Evolutionary conservation across 2,797 vertebrate species (phyloP).

Genomic region (Melanotaenia pygmaea): DNA sequence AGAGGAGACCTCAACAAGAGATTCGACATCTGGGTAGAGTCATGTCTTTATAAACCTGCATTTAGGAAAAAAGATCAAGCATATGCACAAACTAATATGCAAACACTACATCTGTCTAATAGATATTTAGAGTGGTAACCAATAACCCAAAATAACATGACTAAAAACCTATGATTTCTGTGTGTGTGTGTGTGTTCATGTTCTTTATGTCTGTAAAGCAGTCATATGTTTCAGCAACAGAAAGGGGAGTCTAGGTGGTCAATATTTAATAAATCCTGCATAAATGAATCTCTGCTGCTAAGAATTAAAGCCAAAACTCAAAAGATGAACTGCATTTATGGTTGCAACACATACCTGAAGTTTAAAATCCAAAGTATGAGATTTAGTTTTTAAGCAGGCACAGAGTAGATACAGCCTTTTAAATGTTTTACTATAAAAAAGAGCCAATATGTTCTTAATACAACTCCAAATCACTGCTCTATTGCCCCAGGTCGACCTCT

Average conservation of each 20-base stretch:
- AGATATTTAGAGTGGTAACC: background rate
- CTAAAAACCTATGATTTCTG: background rate
- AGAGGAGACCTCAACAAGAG: constrained; percentile 29
- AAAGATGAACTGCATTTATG: background rate
- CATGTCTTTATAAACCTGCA: constrained; percentile 18
- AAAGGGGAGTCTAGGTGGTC: background rate
- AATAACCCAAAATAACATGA: background rate
- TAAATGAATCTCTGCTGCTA: background rate
- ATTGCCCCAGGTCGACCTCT: background rate
- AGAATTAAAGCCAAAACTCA: background rate
- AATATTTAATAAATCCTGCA: background rate
- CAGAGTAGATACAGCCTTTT: background rate
- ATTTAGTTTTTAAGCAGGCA: background rate
- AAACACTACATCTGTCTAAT: background rate
- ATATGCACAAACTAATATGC: constrained; percentile 2
- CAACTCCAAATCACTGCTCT: background rate
- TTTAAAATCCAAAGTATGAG: background rate
- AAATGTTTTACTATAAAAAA: background rate
- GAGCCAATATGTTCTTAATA: background rate
- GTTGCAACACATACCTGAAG: background rate
- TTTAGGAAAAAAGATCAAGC: constrained; percentile 5
- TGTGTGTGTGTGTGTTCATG: background rate
- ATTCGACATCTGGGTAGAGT: constrained; percentile 45
- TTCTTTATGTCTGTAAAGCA: background rate
- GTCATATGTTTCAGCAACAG: background rate